phyloP scores from a whole-genome alignment of 2,797 vertebrate species.

The Myiotriccus ornatus region DNA sequence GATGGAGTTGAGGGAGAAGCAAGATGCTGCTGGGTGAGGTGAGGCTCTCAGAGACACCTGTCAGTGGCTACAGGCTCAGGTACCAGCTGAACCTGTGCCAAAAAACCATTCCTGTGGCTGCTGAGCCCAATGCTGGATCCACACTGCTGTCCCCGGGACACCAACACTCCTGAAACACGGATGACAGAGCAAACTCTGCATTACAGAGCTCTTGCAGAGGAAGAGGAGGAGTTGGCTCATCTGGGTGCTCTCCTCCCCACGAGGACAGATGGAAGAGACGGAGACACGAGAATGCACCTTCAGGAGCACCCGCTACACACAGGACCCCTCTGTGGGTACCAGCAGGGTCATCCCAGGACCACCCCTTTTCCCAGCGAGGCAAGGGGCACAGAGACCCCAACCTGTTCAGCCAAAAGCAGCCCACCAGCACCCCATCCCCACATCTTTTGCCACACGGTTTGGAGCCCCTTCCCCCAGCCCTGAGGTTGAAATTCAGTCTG shows the following conservation, averaged over 20 bases:
- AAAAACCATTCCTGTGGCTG: background rate
- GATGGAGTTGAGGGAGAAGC: background rate
- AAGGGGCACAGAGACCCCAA: fast-evolving
- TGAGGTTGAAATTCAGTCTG: background rate
- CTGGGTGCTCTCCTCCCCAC: fast-evolving
- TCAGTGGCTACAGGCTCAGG: background rate
- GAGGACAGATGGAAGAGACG: background rate
- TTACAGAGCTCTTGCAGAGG: background rate
- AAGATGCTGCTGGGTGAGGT: background rate
- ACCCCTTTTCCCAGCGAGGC: background rate
- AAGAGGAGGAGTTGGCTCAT: background rate
- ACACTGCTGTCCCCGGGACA: background rate
- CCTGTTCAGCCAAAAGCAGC: background rate
- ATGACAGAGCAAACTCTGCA: background rate
- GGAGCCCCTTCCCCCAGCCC: background rate
- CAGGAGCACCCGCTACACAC: background rate
- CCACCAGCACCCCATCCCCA: background rate
- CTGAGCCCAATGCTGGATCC: background rate
- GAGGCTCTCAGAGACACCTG: fast-evolving
- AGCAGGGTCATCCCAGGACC: background rate
- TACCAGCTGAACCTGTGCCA: background rate
- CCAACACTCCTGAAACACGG: fast-evolving
- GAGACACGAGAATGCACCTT: background rate
- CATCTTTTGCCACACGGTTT: fast-evolving
- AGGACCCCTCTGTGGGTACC: background rate